Base-by-base conservation (phyloP, 2,113 vertebrate genomes). In the Pipa parva region DNA sequence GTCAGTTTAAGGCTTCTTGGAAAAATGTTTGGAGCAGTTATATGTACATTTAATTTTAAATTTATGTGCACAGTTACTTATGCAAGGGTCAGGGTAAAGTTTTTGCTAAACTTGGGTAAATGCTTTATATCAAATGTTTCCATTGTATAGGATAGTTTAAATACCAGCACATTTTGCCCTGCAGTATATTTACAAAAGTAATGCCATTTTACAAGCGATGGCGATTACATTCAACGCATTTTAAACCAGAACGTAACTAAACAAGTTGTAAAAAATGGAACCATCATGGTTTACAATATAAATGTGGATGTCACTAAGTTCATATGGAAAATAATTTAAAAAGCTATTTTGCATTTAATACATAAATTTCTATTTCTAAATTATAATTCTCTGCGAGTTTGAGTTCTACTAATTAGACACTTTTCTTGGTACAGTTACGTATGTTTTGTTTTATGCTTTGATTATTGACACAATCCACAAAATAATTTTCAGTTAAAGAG, bases 171-270 rank as follows among this genome's bases (percentile, higher is more conserved):
- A 59, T 2, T 1, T 9, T 39, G 20, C 29, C 21, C 65, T 60
- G 22, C 17, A 42, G 49, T 15, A n/a, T 54, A 21, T 70, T 21
- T 51, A 39, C 59, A 60, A 18, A 67, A 49, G 20, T 50, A 48
- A 45, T 59, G 27, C 36, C 29, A 13, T 55, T 59, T 26, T 69
- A 69, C 36, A 25, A 52, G 59, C 22, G 22, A 6, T 36, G 51
- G 33, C 46, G 60, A 39, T 51, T 59, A 26, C 29, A 67, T 36
- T 33, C 27, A 33, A 50, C 39, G 7, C 15, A 27, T 52, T 28
- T 48, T 52, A 61, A 61, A 45, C 36, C 5, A 10, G 50, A 21
- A 22, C n/a, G 10, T 22, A 9, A n/a, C 37, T 50, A 50, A 36
- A 46, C 31, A 58, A 33, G 28, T 28, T 15, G 24, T 66, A 36